Evolutionary conservation across 2,888 invertebrate genomes (phyloP), one percentile per base, ranked within the genome.

Genomic region (Digitonthophagus gazella): DNA sequence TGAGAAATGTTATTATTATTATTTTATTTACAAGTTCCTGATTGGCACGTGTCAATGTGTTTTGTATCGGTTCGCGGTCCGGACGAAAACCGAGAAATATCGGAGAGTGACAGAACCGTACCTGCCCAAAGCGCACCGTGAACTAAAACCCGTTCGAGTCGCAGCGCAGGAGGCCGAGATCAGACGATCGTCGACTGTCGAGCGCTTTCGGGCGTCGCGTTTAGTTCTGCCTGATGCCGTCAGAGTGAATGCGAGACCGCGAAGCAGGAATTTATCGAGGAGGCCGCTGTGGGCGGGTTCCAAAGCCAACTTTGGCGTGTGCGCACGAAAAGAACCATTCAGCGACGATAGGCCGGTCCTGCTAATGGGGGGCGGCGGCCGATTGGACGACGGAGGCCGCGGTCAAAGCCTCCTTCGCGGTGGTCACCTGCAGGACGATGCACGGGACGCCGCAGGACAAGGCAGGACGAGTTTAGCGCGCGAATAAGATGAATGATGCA

Each of bases 281-380:
- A 67, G 64, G 75, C 72, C 67, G 72, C 78, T 80, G 79, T 78
- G 80, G 79, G 75, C 77, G 73, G 71, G 6, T 44, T 11, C 28
- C 6, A 6, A 44, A 44, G 11, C 28, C 8, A 71, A 72, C 70
- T 71, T 67, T 72, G 75, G 80, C 80, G 80, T 73, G 78, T 81
- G 81, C 81, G 80, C 80, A 75, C 72, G 75, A 76, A 75, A 72
- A 75, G 72, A 76, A 74, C 61, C 61, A 73, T 76, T 69, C 70
- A 67, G 77, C 76, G 74, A 76, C 76, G 73, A 80, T 77, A 80
- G 82, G 82, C 76, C 74, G 81, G 81, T 77, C 81, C 73, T 76
- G 74, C 75, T 70, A 75, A 68, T 70, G 73, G 72, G 72, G 72
- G 73, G 77, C 75, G 75, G 75, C 69, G 74, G 75, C 73, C 76